Base-by-base conservation (phyloP, 2,888 invertebrate genomes). In the Liodrosophila aerea region DNA sequence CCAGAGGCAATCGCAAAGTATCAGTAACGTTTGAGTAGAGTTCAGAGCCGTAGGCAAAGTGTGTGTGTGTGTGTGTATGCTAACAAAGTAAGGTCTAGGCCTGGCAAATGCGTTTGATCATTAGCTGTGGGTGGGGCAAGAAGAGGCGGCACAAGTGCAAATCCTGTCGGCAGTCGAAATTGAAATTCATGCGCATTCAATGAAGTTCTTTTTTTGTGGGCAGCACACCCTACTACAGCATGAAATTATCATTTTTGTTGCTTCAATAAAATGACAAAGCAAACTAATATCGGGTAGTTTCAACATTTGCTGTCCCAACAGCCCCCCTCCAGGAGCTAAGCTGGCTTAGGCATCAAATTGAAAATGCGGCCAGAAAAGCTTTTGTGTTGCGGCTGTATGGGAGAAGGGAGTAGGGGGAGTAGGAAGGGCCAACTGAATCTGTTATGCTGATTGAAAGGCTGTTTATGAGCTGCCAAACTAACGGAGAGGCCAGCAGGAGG, bases 191-290 rank as follows among this genome's bases (percentile, higher is more conserved):
- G 65, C 81, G 61, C 53, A 71, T 73, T 71, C 65, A 61, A 54
- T 71, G 63, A 75, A 47, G n/a, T 22, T 22, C 5, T 22, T 22
- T 75, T 66, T 62, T 56, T 62, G 61, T 60, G 59, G 68, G 36
- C 30, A 54, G 44, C 7, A 34, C 11, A 11, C 46, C 52, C 46
- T 64, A 56, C 50, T 36, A 60, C 45, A 56, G 49, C n/a, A 73
- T 63, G 51, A 71, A 78, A 81, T 78, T 78, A 84, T 84, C 81
- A 78, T 78, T 78, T 78, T 61, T 73, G 84, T 77, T 81, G 74
- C 84, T 67, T 84, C 78, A 81, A 81, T 81, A 68, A 73, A 84
- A 81, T 84, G 84, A 81, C 78, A 84, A 68, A 68, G 65, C 78
- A 64, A 78, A 84, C 78, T 84, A 84, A 83, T 83, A 80, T 73